Evolutionary conservation across 2,113 vertebrate species (phyloP).

Genomic region (Pangasianodon hypophthalmus): DNA sequence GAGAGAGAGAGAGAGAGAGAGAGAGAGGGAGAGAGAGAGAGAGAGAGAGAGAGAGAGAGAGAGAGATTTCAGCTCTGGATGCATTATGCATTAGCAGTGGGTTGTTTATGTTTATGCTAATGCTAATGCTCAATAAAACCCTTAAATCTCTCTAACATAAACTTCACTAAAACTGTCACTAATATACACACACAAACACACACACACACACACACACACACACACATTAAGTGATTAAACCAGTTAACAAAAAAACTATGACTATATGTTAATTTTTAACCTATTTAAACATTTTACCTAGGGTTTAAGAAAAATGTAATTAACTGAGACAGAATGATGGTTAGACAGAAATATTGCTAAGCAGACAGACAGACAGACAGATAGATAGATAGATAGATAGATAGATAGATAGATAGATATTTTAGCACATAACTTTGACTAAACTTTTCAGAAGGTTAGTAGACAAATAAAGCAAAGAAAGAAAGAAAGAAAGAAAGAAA

Average conservation of each 20-base stretch:
- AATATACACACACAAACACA: neutral
- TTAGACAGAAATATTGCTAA: neutral
- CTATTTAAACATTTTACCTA: no score
- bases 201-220: neutral
- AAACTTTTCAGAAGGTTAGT: neutral
- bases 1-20: neutral
- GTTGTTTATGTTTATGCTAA: conserved; percentile 7
- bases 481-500: neutral
- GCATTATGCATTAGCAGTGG: neutral
- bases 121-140: conserved; percentile 7
- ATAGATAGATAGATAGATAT: no score
- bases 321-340: neutral
- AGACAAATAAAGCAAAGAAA: neutral
- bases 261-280: neutral
- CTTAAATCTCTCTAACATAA: neutral
- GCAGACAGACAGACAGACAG: no score
- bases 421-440: neutral
- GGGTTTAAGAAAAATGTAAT: neutral
- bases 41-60: neutral
- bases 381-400: no score
- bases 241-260: neutral
- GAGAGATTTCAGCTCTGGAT: neutral
- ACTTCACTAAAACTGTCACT: neutral
- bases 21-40: neutral
- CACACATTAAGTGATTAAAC: neutral